phyloP scores from a whole-genome alignment of 2,797 vertebrate genomes.

The Gadopsis marmoratus region DNA sequence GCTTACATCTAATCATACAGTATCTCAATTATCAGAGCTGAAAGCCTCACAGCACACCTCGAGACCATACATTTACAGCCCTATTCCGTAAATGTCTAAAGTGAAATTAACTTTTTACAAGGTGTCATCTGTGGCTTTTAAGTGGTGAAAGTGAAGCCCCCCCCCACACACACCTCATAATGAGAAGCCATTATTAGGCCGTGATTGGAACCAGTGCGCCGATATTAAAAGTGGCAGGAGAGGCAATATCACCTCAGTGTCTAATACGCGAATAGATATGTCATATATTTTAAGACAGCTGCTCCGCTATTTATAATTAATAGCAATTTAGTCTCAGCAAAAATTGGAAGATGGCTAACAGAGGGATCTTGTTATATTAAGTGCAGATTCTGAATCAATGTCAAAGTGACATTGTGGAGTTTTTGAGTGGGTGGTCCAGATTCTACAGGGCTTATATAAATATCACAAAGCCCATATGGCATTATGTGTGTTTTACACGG shows the following conservation, averaged over 20 bases:
- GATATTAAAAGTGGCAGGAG: constrained; percentile 86
- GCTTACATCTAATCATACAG: constrained; percentile 78
- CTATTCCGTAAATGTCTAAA: constrained; percentile 81
- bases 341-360: constrained; percentile 74
- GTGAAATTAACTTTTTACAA: constrained; percentile 85
- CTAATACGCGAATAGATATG: constrained; percentile 80
- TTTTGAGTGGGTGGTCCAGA: constrained; percentile 72
- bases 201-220: constrained; percentile 79
- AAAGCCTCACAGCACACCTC: constrained; percentile 64
- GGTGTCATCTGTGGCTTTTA: constrained; percentile 84
- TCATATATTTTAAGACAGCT: constrained; percentile 87
- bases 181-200: constrained; percentile 83
- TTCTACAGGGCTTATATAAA: constrained; percentile 72
- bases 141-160: constrained; percentile 76
- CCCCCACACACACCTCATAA: constrained; percentile 66
- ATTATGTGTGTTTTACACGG: constrained; percentile 52
- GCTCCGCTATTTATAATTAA: constrained; percentile 85
- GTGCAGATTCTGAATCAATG: constrained; percentile 76
- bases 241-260: constrained; percentile 80
- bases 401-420: constrained; percentile 73
- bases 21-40: constrained; percentile 77
- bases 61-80: constrained; percentile 78
- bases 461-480: constrained; percentile 66
- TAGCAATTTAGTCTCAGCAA: constrained; percentile 80
- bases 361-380: constrained; percentile 78